A percentile compares a stretch with the other conserved stretches of the same genome.
phyloP scores from a whole-genome alignment of 1,140 invertebrate genomes.

The Steinernema feltiae region DNA sequence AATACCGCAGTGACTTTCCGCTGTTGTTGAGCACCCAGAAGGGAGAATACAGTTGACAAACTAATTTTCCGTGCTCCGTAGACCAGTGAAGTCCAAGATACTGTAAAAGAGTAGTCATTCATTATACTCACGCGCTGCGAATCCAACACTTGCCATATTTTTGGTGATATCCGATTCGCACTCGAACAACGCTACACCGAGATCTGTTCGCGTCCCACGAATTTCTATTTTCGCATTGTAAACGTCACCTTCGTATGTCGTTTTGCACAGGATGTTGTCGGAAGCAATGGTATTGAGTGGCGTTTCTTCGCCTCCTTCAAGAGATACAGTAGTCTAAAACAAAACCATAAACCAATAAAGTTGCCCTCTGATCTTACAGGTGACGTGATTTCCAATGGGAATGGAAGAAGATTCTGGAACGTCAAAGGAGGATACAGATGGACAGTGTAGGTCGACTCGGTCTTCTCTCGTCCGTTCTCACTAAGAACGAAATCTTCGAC shows the following conservation, averaged over 20 bases:
- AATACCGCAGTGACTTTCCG: constrained; percentile 75
- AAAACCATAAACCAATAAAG: constrained; percentile 60
- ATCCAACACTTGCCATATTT: constrained; percentile 8
- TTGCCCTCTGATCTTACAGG: constrained; percentile 54
- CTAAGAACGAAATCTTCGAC: constrained; percentile 77
- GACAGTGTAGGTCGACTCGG: constrained; percentile 66
- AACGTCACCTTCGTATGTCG: not conserved
- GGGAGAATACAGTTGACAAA: constrained; percentile 79
- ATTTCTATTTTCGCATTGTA: constrained; percentile 12
- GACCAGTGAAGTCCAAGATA: constrained; percentile 78
- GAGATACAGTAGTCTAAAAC: constrained; percentile 34
- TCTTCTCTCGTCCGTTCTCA: constrained; percentile 66
- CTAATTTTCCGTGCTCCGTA: constrained; percentile 65
- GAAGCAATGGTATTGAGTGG: constrained; percentile 35
- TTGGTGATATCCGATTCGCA: not conserved
- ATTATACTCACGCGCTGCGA: constrained; percentile 20
- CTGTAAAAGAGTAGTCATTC: constrained; percentile 51
- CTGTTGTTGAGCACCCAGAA: constrained; percentile 99
- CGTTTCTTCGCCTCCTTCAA: constrained; percentile 44
- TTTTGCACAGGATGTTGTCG: constrained; percentile 9
- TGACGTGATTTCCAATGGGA: constrained; percentile 68
- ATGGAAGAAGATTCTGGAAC: constrained; percentile 82
- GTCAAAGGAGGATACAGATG: constrained; percentile 78
- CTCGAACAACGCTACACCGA: not conserved
- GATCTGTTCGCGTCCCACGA: not conserved